Evolutionary conservation across 2,797 vertebrate genomes (phyloP), one percentile per base, ranked within the genome.

Genomic region (Lagodon rhomboides): DNA sequence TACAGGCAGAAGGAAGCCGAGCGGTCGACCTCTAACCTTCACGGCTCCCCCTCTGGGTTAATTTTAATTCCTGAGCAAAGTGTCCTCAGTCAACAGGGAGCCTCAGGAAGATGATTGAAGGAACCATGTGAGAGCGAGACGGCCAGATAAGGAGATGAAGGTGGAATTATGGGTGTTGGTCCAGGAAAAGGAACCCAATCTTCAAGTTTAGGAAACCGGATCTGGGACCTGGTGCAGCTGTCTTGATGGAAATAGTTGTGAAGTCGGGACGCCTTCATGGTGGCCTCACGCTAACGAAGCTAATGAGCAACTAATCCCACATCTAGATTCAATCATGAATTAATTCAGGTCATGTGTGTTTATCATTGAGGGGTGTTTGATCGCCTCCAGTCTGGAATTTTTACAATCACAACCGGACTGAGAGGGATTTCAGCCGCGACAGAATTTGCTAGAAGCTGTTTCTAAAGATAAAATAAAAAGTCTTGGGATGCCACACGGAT

Each of bases 151-250:
- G 95, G 95, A 90, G 87, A 90, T 83, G 79, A 82, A 81, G 85
- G 89, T 89, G 91, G 86, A 92, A 93, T 92, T 63, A 87, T 91
- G 78, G 65, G 79, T 88, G 84, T 88, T 92, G 92, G 95, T 95
- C 94, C 87, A 92, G 91, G 76, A 91, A 3, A 92, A 6, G 87
- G 93, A 91, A 94, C 46, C 72, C 84, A 91, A 95, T 94, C 93
- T 94, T 82, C 60, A 85, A 71, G 87, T 73, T 76, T 73, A 50
- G 60, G 41, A 95, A 92, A 95, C 90, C 27, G 27, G 94, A 96
- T 93, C 90, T 80, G 72, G 77, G 83, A 81, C 51, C 80, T 71
- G 22, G 22, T 30, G 88, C 95, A 96, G 94, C 95, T 96, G 95
- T 93, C 85, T 11, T 68, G 68, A 75, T 87, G 79, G 85, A 92